phyloP scores from a whole-genome alignment of 2,888 invertebrate species.

The Yponomeuta malinellus region DNA sequence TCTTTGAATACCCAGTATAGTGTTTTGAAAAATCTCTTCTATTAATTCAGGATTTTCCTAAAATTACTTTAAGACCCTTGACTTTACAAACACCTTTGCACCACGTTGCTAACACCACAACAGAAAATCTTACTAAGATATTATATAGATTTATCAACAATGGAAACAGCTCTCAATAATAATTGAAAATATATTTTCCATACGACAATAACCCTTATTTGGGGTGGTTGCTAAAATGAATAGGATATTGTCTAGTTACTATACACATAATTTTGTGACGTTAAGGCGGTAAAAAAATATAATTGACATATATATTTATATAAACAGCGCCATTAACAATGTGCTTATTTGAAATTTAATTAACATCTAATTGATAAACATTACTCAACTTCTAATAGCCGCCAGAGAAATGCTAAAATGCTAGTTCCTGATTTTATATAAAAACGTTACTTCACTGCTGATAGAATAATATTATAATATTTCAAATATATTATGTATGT shows the following conservation, averaged over 20 bases:
- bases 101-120: too few relatives aligned
- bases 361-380: background rate
- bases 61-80: too few relatives aligned
- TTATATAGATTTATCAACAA: too few relatives aligned
- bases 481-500: background rate
- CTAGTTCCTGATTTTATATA: background rate
- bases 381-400: background rate
- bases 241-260: too few relatives aligned
- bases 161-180: background rate
- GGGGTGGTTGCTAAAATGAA: too few relatives aligned
- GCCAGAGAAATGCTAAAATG: background rate
- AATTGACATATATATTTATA: background rate
- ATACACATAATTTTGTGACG: slow-evolving; percentile 3
- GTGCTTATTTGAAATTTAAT: background rate
- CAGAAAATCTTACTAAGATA: too few relatives aligned
- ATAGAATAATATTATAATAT: background rate
- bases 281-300: slow-evolving; percentile 13
- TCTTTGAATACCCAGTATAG: background rate
- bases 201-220: too few relatives aligned
- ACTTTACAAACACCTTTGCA: too few relatives aligned
- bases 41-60: too few relatives aligned
- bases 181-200: background rate
- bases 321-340: background rate
- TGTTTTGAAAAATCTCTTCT: background rate
- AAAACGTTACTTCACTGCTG: background rate